Percentiles rank a stretch among this genome's conserved stretches.
Conservation (phyloP, 2,797 vertebrate species). For the Tapirus indicus region DNA sequence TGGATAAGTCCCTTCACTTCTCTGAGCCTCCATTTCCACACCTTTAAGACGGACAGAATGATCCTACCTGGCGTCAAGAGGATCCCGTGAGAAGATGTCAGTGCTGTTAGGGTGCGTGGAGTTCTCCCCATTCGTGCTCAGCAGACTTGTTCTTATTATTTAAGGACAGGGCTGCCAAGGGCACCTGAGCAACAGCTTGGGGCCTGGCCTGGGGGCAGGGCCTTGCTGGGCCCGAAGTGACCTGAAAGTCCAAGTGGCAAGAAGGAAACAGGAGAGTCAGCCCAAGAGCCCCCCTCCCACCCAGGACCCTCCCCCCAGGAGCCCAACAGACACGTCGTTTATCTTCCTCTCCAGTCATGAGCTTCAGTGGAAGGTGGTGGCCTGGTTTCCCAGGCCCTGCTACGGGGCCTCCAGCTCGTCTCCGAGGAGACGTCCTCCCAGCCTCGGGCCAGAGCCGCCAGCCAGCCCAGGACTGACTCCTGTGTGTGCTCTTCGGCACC, state of each 20-base stretch:
- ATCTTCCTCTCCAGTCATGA: background rate
- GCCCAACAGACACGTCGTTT: background rate
- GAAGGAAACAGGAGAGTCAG: background rate
- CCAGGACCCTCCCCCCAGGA: background rate
- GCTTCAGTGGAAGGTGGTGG: background rate
- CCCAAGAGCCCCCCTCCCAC: background rate
- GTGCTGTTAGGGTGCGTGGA: too few relatives aligned
- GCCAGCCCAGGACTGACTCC: background rate
- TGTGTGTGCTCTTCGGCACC: fast-evolving
- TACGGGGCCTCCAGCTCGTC: background rate
- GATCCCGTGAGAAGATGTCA: fast-evolving
- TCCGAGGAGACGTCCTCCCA: background rate
- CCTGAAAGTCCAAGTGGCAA: background rate
- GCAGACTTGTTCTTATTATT: background rate
- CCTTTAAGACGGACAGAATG: background rate
- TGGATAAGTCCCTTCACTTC: background rate
- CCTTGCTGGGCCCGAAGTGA: background rate
- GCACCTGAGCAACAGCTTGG: background rate
- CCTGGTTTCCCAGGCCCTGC: conserved; percentile 8
- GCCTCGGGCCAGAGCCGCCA: background rate
- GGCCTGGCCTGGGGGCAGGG: background rate
- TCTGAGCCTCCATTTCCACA: background rate
- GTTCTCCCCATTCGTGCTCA: background rate
- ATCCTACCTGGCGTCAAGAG: background rate
- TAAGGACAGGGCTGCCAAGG: background rate